phyloP scores from a whole-genome alignment of 2,797 vertebrate species.

The Phataginus tetradactyla region DNA sequence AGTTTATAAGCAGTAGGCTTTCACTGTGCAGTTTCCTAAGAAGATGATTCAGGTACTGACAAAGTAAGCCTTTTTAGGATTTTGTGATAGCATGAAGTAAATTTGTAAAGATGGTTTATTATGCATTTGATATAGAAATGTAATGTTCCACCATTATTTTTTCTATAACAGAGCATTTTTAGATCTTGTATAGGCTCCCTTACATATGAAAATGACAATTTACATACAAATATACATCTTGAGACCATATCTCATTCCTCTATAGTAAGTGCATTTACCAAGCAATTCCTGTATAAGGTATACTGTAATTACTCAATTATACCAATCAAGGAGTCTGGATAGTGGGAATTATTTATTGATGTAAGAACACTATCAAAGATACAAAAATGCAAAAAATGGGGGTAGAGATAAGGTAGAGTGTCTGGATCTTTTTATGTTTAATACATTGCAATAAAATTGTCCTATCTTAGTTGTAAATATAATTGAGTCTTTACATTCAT shows the following conservation, averaged over 20 bases:
- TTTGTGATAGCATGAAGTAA: constrained; percentile 11
- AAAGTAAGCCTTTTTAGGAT: constrained; percentile 54
- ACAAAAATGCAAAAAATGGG: not conserved
- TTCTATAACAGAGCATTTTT: constrained; percentile 35
- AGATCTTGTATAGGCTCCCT: not conserved
- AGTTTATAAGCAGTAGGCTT: constrained; percentile 72
- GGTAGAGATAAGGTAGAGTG: not conserved
- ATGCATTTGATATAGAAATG: constrained; percentile 33
- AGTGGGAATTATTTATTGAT: not conserved
- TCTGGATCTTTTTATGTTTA: not conserved
- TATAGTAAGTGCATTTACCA: not conserved
- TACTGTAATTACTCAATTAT: constrained; percentile 43
- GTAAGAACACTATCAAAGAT: not conserved
- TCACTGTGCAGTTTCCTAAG: constrained; percentile 67
- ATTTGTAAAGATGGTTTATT: constrained; percentile 57
- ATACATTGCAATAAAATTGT: constrained; percentile 26
- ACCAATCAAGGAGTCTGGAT: not conserved
- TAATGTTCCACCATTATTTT: constrained; percentile 45
- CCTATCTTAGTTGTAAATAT: constrained; percentile 27
- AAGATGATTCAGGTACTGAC: constrained; percentile 84
- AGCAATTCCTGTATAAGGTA: constrained; percentile 24
- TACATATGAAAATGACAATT: constrained; percentile 22
- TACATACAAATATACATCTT: constrained; percentile 31
- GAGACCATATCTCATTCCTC: not conserved
- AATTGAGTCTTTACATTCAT: constrained; percentile 32